These are phyloP conservation scores for Equus quagga DNA, from an alignment of 2,113 vertebrate genomes.

Conservation along the genomic window DNA sequence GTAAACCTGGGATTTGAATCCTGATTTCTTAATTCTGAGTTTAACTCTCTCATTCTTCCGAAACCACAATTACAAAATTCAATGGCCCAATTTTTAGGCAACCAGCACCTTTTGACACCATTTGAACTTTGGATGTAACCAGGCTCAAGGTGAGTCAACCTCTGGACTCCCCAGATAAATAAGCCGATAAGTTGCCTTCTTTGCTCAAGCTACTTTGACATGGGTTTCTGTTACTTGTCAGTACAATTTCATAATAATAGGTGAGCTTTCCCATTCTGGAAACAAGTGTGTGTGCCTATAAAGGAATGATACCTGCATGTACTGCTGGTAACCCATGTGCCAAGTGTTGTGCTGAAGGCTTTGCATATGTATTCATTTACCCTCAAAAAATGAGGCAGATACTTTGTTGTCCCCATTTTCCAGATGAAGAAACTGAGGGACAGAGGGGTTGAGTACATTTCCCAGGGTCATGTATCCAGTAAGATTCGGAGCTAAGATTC, in stretches of 20 bases:
- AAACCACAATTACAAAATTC: background rate
- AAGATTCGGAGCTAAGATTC: slow-evolving; percentile 23
- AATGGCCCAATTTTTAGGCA: background rate
- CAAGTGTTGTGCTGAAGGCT: background rate
- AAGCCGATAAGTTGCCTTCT: background rate
- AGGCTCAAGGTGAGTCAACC: background rate
- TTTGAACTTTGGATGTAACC: background rate
- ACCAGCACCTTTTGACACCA: background rate
- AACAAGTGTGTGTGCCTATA: background rate
- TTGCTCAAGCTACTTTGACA: background rate
- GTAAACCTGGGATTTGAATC: background rate
- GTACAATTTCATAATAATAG: background rate
- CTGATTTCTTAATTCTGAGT: background rate
- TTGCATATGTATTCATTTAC: background rate
- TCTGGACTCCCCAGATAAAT: background rate
- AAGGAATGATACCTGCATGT: background rate
- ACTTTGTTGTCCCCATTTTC: background rate
- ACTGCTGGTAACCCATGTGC: background rate
- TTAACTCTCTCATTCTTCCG: background rate
- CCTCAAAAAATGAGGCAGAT: background rate
- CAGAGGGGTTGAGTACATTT: background rate
- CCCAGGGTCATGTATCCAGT: background rate
- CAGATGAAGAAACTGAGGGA: background rate
- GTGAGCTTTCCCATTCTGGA: background rate
- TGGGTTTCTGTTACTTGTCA: background rate